phyloP scores from a whole-genome alignment of 2,797 vertebrate genomes.

The Eospalax fontanierii region DNA sequence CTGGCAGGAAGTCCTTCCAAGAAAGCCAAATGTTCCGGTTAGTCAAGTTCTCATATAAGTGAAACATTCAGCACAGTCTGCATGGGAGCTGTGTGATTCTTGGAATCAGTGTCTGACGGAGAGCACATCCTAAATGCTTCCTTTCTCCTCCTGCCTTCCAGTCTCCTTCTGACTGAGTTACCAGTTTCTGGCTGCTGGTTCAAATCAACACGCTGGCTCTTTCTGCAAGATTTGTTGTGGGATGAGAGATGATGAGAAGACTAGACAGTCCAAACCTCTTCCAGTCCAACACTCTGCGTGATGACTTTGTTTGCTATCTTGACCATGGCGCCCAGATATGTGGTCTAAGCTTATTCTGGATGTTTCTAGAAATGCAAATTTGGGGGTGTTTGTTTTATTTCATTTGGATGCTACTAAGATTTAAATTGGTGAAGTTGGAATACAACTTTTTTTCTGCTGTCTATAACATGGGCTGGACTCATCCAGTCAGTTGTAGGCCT shows the following conservation, averaged over 20 bases:
- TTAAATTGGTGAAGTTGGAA: not conserved
- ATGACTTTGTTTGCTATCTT: not conserved
- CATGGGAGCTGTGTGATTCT: not conserved
- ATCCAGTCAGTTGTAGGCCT: not conserved
- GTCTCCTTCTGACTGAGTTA: not conserved
- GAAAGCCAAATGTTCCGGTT: slow-evolving; percentile 50
- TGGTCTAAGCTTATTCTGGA: not conserved
- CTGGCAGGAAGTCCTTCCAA: slow-evolving; percentile 25
- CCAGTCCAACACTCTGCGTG: not conserved
- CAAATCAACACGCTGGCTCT: not conserved
- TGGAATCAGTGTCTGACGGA: not conserved
- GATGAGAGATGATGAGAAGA: not conserved
- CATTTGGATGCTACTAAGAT: not conserved
- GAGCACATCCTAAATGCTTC: not conserved
- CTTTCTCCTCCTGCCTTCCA: not conserved
- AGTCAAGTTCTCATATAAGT: slow-evolving; percentile 52
- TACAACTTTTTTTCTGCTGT: not conserved
- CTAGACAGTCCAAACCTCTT: not conserved
- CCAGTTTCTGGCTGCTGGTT: not conserved
- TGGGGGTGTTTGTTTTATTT: not conserved
- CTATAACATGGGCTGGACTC: not conserved
- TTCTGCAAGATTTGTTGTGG: not conserved
- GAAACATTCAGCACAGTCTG: not conserved
- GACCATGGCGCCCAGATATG: not conserved
- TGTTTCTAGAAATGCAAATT: not conserved